phyloP scores from a whole-genome alignment of 1,140 invertebrate genomes.

The Notospermus geniculatus region DNA sequence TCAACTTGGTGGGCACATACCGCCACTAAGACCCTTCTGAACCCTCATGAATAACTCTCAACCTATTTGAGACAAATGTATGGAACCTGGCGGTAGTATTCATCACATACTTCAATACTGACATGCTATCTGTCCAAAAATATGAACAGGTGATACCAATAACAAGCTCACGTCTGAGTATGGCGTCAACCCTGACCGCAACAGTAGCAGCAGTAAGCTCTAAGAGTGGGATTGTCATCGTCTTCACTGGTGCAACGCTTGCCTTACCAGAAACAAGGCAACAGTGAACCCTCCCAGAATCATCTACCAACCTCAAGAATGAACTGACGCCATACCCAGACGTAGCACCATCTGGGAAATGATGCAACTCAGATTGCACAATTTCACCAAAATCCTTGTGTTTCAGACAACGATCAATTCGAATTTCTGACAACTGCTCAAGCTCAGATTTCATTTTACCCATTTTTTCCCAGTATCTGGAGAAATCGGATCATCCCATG shows the following conservation, averaged over 20 bases:
- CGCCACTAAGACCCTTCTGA: conserved; percentile 1
- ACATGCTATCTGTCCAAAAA: conserved; percentile 13
- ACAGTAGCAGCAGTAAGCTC: conserved; percentile 54
- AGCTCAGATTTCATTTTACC: not conserved
- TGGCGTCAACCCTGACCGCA: conserved; percentile 33
- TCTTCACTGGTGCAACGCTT: conserved; percentile 42
- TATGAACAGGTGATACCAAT: not conserved
- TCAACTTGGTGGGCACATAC: not conserved
- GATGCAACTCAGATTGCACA: conserved; percentile 16
- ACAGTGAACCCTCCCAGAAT: conserved; percentile 19
- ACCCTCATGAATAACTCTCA: no score
- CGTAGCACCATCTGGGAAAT: conserved; percentile 26
- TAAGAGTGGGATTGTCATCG: conserved; percentile 48
- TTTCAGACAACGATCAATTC: conserved; percentile 7
- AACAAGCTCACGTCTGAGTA: conserved; percentile 4
- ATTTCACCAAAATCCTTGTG: conserved; percentile 10
- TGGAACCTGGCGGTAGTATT: conserved; percentile 1
- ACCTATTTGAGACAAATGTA: no score
- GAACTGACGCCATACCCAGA: conserved; percentile 20
- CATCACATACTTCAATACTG: conserved; percentile 17
- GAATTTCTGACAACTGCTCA: not conserved
- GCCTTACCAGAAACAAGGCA: conserved; percentile 35
- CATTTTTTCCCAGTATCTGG: not conserved
- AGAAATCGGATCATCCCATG: conserved; percentile 2
- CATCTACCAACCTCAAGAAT: conserved; percentile 18